Evolutionary conservation across 2,888 invertebrate genomes (phyloP).

Genomic region (Ashinkailepas kermadecensis): DNA sequence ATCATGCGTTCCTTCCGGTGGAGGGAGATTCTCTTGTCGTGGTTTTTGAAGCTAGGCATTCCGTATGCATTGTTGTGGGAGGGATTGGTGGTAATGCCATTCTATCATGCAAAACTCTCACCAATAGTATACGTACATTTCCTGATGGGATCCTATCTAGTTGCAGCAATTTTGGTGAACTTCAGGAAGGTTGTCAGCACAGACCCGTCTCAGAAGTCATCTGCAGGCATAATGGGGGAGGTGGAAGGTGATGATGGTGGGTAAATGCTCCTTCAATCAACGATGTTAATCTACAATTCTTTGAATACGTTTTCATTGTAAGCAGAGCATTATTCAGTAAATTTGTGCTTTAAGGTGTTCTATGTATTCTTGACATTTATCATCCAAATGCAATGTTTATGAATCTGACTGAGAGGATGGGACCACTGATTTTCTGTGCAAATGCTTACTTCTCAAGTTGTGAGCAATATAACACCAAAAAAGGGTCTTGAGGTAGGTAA

Average conservation of each 20-base stretch:
- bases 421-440: no score
- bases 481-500: no score
- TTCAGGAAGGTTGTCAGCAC: conserved; percentile 40
- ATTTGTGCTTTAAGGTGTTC: no score
- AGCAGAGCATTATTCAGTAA: not conserved
- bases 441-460: no score
- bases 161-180: conserved; percentile 40
- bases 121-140: conserved; percentile 37
- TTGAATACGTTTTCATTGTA: no score
- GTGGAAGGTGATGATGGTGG: not conserved
- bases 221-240: conserved; percentile 30
- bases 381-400: no score
- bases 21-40: conserved; percentile 35
- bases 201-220: conserved; percentile 39
- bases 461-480: no score
- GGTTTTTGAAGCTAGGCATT: conserved; percentile 39
- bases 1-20: conserved; percentile 31
- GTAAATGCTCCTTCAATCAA: not conserved
- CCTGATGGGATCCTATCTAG: conserved; percentile 37
- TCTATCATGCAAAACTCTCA: conserved; percentile 35
- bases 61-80: conserved; percentile 38
- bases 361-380: no score
- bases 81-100: conserved; percentile 38
- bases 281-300: not conserved
- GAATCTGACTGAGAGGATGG: no score